A percentile compares a stretch with the other conserved stretches of the same genome.
Conservation (phyloP, 64 coral and sea anemone species). For the Orbicella faveolata region DNA sequence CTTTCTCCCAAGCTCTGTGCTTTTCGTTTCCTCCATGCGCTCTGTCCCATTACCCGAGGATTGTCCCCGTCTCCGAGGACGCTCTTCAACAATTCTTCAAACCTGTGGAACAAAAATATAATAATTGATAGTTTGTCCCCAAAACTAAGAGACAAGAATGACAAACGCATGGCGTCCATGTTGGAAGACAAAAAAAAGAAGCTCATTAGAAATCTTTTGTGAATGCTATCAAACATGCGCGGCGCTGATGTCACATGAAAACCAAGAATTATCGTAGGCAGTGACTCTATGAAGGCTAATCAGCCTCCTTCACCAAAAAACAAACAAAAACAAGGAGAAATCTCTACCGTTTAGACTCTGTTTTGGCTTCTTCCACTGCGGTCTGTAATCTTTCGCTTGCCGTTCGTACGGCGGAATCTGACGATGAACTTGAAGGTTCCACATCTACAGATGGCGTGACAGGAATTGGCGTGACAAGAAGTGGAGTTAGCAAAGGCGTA, state of each 20-base stretch:
- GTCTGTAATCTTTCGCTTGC: background rate
- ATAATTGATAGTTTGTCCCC: no score
- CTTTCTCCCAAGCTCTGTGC: constrained; percentile 25
- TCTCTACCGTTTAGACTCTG: constrained; percentile 11
- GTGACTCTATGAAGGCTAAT: no score
- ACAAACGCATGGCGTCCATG: no score
- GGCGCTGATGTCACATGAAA: no score
- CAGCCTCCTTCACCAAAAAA: no score
- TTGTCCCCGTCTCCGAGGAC: background rate
- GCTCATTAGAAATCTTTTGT: no score
- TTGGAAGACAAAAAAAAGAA: no score
- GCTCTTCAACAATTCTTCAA: constrained; percentile 34
- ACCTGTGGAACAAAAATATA: background rate
- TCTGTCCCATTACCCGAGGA: background rate
- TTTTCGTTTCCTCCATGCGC: constrained; percentile 8
- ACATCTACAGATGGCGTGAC: background rate
- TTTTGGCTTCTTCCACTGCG: constrained; percentile 16
- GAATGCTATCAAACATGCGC: no score
- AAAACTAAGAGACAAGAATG: no score
- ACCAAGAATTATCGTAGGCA: no score
- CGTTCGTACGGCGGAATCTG: background rate
- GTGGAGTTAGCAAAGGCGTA: background rate
- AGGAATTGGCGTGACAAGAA: background rate
- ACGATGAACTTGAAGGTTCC: background rate
- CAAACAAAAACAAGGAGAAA: no score